phyloP scores from a whole-genome alignment of 2,888 invertebrate genomes.

The Agrilus mali region DNA sequence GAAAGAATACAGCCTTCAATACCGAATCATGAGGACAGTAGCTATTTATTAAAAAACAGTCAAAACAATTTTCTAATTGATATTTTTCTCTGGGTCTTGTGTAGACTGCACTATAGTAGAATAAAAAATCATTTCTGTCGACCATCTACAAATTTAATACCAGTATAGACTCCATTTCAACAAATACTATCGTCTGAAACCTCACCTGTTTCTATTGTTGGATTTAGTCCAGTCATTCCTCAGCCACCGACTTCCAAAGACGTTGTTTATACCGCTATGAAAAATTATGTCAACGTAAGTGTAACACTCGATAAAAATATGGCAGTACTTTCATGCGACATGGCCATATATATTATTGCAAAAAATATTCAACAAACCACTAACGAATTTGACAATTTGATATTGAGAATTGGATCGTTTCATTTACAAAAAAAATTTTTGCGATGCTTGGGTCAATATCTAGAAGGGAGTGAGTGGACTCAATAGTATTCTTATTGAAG shows the following conservation, averaged over 20 bases:
- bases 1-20: slow-evolving; percentile 9
- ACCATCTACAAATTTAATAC: slow-evolving; percentile 15
- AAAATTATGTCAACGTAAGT: slow-evolving; percentile 14
- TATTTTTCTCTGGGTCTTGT: slow-evolving; percentile 13
- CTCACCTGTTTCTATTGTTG: slow-evolving; percentile 13
- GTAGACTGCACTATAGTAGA: slow-evolving; percentile 13
- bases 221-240: slow-evolving; percentile 15
- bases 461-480: slow-evolving; percentile 16
- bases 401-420: slow-evolving; percentile 16
- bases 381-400: slow-evolving; percentile 13
- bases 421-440: slow-evolving; percentile 18
- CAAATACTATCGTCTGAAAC: slow-evolving; percentile 15
- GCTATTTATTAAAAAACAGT: slow-evolving; percentile 9
- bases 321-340: slow-evolving; percentile 14
- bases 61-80: slow-evolving; percentile 10
- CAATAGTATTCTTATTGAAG: slow-evolving; percentile 15
- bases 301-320: slow-evolving; percentile 12
- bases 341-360: slow-evolving; percentile 14
- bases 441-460: slow-evolving; percentile 16
- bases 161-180: slow-evolving; percentile 12
- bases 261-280: slow-evolving; percentile 17
- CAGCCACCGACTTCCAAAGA: slow-evolving; percentile 16
- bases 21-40: slow-evolving; percentile 7
- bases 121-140: slow-evolving; percentile 10
- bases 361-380: slow-evolving; percentile 15